Evolutionary conservation across 1,140 invertebrate genomes (phyloP).

Genomic region (Pectinophora gossypiella): DNA sequence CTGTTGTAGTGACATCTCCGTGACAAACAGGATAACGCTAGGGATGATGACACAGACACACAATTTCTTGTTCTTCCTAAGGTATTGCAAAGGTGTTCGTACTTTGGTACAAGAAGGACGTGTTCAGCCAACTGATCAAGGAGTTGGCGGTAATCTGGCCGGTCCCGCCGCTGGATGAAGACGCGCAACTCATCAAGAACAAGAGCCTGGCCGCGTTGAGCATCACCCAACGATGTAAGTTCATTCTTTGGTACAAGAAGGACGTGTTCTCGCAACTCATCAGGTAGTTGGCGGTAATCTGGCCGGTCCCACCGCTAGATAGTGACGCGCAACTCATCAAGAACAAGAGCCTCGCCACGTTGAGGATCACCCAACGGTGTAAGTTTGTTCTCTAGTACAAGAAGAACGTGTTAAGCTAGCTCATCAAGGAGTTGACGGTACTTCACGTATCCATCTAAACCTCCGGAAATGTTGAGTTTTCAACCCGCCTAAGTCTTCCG

Average conservation of each 20-base stretch:
- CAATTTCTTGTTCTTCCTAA: slow-evolving; percentile 15
- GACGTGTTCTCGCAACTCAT: slow-evolving; percentile 50
- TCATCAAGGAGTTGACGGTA: too few relatives aligned
- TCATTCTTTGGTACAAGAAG: slow-evolving; percentile 56
- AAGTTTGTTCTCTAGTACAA: too few relatives aligned
- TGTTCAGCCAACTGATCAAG: slow-evolving; percentile 47
- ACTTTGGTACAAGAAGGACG: slow-evolving; percentile 56
- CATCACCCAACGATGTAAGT: slow-evolving; percentile 51
- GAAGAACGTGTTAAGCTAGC: too few relatives aligned
- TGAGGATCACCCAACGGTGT: slow-evolving; percentile 51
- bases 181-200: slow-evolving; percentile 40
- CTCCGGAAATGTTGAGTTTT: too few relatives aligned
- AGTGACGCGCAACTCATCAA: slow-evolving; percentile 42
- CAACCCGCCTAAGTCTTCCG: too few relatives aligned
- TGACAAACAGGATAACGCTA: too few relatives aligned
- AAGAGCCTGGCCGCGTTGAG: slow-evolving; percentile 45
- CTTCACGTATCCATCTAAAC: too few relatives aligned
- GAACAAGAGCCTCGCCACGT: slow-evolving; percentile 39
- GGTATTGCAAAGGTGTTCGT: slow-evolving; percentile 57
- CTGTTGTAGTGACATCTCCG: too few relatives aligned
- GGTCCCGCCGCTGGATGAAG: slow-evolving; percentile 41
- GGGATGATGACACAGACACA: too few relatives aligned
- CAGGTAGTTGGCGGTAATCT: slow-evolving; percentile 49
- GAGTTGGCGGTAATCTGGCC: slow-evolving; percentile 60
- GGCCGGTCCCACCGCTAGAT: slow-evolving; percentile 51